Evolutionary conservation across 2,888 invertebrate genomes (phyloP).

Genomic region (Nymphalis urticae): DNA sequence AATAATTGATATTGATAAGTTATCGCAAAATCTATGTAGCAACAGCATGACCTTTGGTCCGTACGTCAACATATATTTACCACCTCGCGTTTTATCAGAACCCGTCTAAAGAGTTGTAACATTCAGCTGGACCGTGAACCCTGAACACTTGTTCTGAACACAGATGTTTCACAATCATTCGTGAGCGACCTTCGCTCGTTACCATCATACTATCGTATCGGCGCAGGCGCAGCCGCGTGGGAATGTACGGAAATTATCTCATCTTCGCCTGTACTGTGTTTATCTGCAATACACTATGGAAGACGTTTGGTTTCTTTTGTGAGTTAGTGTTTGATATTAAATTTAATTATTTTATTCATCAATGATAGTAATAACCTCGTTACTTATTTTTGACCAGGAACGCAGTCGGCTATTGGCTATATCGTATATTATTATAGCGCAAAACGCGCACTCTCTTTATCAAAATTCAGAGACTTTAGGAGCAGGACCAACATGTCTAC

Average conservation of each 20-base stretch:
- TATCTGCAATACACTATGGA: constrained; percentile 20
- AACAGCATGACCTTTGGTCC: constrained; percentile 6
- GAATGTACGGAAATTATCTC: constrained; percentile 49
- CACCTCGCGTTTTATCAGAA: constrained; percentile 9
- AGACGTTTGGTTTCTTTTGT: constrained; percentile 9
- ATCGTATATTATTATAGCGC: no score
- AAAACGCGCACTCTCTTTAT: no score
- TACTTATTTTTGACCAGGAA: no score
- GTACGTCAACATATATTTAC: background rate
- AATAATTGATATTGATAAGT: no score
- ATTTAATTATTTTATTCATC: background rate
- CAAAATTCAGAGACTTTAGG: no score
- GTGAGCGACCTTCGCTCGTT: constrained; percentile 48
- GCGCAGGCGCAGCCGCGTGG: constrained; percentile 43
- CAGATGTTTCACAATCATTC: constrained; percentile 46
- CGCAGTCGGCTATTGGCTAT: no score
- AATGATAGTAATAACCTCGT: no score
- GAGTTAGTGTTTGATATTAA: background rate
- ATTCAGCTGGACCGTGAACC: constrained; percentile 43
- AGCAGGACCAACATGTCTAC: no score
- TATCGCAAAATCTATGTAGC: no score
- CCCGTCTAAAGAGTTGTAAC: constrained; percentile 21
- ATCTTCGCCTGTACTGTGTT: constrained; percentile 31
- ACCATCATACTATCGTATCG: constrained; percentile 16
- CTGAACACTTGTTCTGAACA: constrained; percentile 37